These are phyloP conservation scores for Troilus luridus DNA, from an alignment of 2,888 invertebrate genomes.

Conservation along the genomic window DNA sequence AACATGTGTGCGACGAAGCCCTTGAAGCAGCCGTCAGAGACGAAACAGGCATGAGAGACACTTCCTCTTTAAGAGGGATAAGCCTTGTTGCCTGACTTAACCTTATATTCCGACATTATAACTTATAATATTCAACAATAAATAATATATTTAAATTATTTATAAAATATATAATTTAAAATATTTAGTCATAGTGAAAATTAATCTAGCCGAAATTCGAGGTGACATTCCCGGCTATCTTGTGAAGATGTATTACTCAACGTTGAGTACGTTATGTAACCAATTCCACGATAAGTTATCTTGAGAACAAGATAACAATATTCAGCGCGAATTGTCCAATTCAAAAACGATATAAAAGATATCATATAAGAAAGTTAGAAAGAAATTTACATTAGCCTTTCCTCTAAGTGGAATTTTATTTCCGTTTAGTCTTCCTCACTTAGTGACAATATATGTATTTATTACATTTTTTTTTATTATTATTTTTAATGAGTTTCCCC, in stretches of 20 bases:
- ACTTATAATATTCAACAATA: background rate
- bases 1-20: conserved; percentile 22
- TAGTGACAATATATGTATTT: too few relatives aligned
- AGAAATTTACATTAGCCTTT: background rate
- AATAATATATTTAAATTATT: too few relatives aligned
- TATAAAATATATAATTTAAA: too few relatives aligned
- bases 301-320: conserved; percentile 3
- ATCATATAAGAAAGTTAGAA: conserved; percentile 12
- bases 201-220: conserved; percentile 13
- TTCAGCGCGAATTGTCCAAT: conserved; percentile 29
- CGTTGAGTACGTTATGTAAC: background rate
- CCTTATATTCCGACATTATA: background rate
- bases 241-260: conserved; percentile 34
- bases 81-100: background rate
- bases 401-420: background rate
- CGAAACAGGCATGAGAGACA: conserved; percentile 27
- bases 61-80: conserved; percentile 15
- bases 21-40: conserved; percentile 17
- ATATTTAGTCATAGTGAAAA: background rate
- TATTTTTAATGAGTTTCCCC: too few relatives aligned
- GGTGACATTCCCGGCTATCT: background rate
- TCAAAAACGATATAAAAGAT: background rate
- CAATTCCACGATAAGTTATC: conserved; percentile 24
- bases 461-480: too few relatives aligned
- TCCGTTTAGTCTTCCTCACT: background rate